Conservation (phyloP, 2,888 invertebrate genomes). For the Cosmopolites sordidus region DNA sequence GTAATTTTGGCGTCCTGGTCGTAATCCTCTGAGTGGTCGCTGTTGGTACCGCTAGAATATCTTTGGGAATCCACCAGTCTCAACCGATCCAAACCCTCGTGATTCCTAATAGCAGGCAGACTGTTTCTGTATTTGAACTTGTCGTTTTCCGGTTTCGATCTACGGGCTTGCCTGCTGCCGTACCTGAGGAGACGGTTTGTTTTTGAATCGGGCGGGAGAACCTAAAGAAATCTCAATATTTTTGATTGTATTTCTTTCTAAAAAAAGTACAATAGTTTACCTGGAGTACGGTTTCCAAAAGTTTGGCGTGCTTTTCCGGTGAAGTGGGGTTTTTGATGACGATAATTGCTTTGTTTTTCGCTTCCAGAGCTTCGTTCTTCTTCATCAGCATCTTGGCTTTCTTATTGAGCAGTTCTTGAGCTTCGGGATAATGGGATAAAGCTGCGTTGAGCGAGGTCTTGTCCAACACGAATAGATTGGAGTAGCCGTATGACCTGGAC, state of each 20-base stretch:
- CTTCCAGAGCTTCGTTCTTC: slow-evolving; percentile 59
- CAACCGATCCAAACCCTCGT: slow-evolving; percentile 15
- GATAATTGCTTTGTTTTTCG: slow-evolving; percentile 52
- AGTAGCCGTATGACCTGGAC: slow-evolving; percentile 90
- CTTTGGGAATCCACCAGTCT: neutral
- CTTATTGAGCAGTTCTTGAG: slow-evolving; percentile 77
- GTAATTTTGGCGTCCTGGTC: slow-evolving; percentile 44
- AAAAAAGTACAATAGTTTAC: too few species aligned
- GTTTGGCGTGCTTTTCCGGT: slow-evolving; percentile 52
- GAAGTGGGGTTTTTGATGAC: slow-evolving; percentile 57
- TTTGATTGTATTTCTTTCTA: too few species aligned
- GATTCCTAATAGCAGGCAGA: slow-evolving; percentile 39
- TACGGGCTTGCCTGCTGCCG: slow-evolving; percentile 50
- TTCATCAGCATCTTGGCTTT: slow-evolving; percentile 72
- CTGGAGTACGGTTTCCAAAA: slow-evolving; percentile 63
- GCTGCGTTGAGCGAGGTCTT: slow-evolving; percentile 86
- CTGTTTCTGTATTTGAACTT: slow-evolving; percentile 42
- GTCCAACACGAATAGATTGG: slow-evolving; percentile 86
- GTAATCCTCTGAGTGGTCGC: slow-evolving; percentile 3
- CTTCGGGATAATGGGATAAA: slow-evolving; percentile 84
- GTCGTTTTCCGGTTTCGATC: slow-evolving; percentile 36
- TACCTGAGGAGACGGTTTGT: slow-evolving; percentile 56
- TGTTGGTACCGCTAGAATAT: neutral
- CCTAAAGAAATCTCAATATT: slow-evolving; percentile 37
- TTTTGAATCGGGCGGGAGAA: slow-evolving; percentile 56